Percentiles rank a stretch among this genome's conserved stretches.
These are phyloP conservation scores for Saccopteryx bilineata DNA, from an alignment of 2,113 vertebrate species.

Conservation along the genomic window DNA sequence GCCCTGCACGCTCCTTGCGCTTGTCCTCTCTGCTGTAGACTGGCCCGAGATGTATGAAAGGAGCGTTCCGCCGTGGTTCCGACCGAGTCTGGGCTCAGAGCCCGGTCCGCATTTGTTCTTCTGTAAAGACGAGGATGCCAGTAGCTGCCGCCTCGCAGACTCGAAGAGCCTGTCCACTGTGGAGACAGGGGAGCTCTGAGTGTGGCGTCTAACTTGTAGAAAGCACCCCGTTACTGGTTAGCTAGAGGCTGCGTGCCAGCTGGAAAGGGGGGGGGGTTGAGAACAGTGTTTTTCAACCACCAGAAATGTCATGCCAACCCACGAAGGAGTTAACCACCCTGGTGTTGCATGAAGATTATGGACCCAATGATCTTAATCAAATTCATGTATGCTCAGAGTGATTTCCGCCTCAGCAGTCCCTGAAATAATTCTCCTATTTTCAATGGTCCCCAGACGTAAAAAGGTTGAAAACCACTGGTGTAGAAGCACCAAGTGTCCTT, in stretches of 20 bases:
- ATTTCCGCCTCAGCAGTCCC: too few relatives aligned
- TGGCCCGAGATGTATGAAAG: accelerated
- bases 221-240: accelerated
- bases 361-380: too few relatives aligned
- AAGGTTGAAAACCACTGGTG: too few relatives aligned
- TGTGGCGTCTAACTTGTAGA: accelerated
- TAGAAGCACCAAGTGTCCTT: background rate
- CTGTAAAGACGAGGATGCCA: accelerated
- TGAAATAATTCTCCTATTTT: too few relatives aligned
- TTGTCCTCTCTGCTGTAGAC: accelerated
- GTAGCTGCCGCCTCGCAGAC: accelerated
- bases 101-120: background rate
- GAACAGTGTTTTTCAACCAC: too few relatives aligned
- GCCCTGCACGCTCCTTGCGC: accelerated
- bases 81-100: accelerated
- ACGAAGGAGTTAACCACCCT: too few relatives aligned
- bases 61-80: accelerated
- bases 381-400: too few relatives aligned
- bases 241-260: too few relatives aligned
- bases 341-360: too few relatives aligned
- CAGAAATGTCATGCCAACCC: too few relatives aligned
- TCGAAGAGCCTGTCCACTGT: accelerated
- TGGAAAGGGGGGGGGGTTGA: too few relatives aligned
- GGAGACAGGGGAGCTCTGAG: accelerated
- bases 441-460: too few relatives aligned